A percentile compares a stretch with the other conserved stretches of the same genome.
Conservation (phyloP, 2,888 invertebrate genomes). For the Pteria penguin region DNA sequence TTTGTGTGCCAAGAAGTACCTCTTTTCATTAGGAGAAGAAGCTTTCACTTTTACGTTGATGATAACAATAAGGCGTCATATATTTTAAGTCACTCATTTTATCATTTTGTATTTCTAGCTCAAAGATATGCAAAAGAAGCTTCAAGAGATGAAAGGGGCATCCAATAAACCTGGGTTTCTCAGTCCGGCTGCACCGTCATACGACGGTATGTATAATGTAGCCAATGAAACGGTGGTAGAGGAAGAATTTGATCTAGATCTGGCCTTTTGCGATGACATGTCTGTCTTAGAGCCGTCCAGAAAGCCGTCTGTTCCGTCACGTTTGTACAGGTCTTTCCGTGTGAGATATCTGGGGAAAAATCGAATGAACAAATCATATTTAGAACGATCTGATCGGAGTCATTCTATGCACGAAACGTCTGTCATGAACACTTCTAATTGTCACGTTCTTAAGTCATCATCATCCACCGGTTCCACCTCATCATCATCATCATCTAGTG, state of each 20-base stretch:
- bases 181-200: conserved; percentile 44
- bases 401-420: conserved; percentile 38
- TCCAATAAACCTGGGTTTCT: conserved; percentile 51
- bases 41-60: too few relatives aligned
- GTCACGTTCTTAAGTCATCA: background rate
- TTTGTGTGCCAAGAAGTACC: too few relatives aligned
- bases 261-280: conserved; percentile 59
- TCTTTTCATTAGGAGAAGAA: too few relatives aligned
- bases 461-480: conserved; percentile 20
- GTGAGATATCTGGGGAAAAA: conserved; percentile 38
- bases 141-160: conserved; percentile 72
- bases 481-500: background rate
- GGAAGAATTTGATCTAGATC: conserved; percentile 49
- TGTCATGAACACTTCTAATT: conserved; percentile 13
- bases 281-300: conserved; percentile 13
- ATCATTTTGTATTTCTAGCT: conserved; percentile 79
- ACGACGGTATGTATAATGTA: conserved; percentile 69
- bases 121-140: conserved; percentile 81
- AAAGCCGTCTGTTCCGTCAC: conserved; percentile 39
- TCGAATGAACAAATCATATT: conserved; percentile 37
- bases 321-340: conserved; percentile 42
- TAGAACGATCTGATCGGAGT: conserved; percentile 20
- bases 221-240: conserved; percentile 34
- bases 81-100: too few relatives aligned
- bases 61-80: too few relatives aligned